Conservation (phyloP, 2,797 vertebrate genomes). For the Geotrypetes seraphini region DNA sequence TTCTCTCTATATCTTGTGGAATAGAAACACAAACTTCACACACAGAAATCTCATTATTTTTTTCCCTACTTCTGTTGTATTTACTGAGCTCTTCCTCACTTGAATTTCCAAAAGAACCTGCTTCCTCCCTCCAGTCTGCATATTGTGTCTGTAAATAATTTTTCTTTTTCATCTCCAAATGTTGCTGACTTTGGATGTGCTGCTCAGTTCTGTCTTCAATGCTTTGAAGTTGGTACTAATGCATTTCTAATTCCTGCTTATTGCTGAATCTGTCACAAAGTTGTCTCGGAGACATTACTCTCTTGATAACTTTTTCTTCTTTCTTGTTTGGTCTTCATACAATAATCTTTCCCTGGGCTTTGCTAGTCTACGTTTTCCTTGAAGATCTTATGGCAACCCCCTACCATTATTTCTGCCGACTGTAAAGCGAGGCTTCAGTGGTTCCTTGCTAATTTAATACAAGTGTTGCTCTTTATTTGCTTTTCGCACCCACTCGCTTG, state of each 20-base stretch:
- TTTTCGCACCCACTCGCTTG: no score
- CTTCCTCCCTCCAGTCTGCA: no score
- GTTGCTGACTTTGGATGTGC: slow-evolving; percentile 11
- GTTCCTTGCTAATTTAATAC: slow-evolving; percentile 11
- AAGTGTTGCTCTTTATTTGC: background rate
- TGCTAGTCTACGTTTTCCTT: rapidly evolving
- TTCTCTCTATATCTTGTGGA: no score
- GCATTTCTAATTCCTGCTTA: slow-evolving; percentile 43
- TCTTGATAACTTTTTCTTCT: background rate
- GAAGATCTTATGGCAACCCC: background rate
- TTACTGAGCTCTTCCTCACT: no score
- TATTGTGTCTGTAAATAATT: no score
- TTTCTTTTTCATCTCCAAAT: slow-evolving; percentile 4
- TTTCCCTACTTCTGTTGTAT: no score
- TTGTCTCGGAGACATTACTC: slow-evolving; percentile 15
- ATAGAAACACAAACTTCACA: no score
- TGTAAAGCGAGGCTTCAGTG: slow-evolving; percentile 5
- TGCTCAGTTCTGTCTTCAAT: slow-evolving; percentile 5
- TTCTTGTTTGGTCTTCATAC: background rate
- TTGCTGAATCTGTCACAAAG: slow-evolving; percentile 17
- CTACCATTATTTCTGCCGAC: slow-evolving; percentile 8
- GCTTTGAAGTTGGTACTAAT: slow-evolving; percentile 27
- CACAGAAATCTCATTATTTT: no score
- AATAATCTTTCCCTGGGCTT: background rate
- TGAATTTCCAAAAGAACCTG: no score